phyloP scores from a whole-genome alignment of 2,888 invertebrate genomes.

The Himalopsyche kuldschensis region DNA sequence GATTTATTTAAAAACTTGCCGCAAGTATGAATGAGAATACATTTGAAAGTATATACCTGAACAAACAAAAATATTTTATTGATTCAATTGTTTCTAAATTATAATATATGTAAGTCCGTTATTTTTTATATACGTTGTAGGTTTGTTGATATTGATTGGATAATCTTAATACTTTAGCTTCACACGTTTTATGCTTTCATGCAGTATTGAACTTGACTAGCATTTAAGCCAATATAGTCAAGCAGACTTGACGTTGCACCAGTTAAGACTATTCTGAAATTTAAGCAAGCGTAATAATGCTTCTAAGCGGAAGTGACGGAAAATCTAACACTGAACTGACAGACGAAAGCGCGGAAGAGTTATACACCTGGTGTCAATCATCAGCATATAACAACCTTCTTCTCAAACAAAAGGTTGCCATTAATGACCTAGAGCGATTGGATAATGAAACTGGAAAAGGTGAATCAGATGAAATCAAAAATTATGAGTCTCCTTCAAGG shows the following conservation, averaged over 20 bases:
- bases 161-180: constrained; percentile 12
- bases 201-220: constrained; percentile 31
- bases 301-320: neutral
- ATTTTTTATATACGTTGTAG: neutral
- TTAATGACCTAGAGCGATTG: neutral
- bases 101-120: neutral
- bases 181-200: constrained; percentile 14
- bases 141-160: constrained; percentile 21
- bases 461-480: constrained; percentile 9
- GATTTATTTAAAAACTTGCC: no score
- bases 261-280: constrained; percentile 10
- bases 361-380: constrained; percentile 15
- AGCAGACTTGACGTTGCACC: constrained; percentile 8
- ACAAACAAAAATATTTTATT: no score
- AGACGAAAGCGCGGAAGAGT: constrained; percentile 21
- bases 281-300: constrained; percentile 30
- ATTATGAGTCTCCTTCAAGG: neutral
- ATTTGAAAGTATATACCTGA: no score
- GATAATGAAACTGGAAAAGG: constrained; percentile 23
- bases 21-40: no score
- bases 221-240: constrained; percentile 10
- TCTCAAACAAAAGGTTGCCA: constrained; percentile 16
- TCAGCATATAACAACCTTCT: constrained; percentile 19
- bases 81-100: neutral
- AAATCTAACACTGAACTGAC: neutral